Base-by-base conservation (phyloP, 1,140 invertebrate species). In the Aporrectodea caliginosa region DNA sequence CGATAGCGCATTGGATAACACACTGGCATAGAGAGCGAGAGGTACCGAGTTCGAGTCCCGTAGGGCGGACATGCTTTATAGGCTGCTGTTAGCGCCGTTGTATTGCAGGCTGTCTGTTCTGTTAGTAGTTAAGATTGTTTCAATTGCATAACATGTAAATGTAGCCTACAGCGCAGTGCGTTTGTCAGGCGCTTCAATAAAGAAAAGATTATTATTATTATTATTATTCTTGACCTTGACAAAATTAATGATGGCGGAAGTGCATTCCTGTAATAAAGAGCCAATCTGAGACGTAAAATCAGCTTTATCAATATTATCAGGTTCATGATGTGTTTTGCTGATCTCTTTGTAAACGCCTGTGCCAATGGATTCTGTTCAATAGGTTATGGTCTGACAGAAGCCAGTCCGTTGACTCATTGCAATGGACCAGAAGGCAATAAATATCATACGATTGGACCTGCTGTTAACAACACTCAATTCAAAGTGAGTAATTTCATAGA, bases 311-410 rank as follows among this genome's bases (percentile, higher is more conserved):
- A 58, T 12, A 58, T 12, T 12, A 12, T 58, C 6, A 58, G 22
- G 6, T 58, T 6, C 43, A 58, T 58, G 43, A 6, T 58, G n/a
- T 58, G 43, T 6, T 6, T 22, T 58, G 22, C 43, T 58, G 43
- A 22, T 58, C 43, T 58, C 22, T n/a, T n/a, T n/a, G n/a, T n/a
- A n/a, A n/a, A n/a, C n/a, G n/a, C n/a, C n/a, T n/a, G n/a, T n/a
- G n/a, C n/a, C n/a, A 58, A 58, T 22, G 6, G 43, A 12, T 12
- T 58, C 6, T 58, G 43, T 12, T 58, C 6, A 12, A 12, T 71
- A 80, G 79, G 73, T 29, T 80, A 76, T 33, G 79, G 79, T 16
- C 73, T 80, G 2, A 80, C 79, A 14, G 79, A 80, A 69, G 31
- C 74, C 16, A 80, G 79, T 77, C 79, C 79, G 29, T 16, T 80